These are phyloP conservation scores for Carassius gibelio DNA, from an alignment of 2,113 vertebrate genomes.

Conservation along the genomic window DNA sequence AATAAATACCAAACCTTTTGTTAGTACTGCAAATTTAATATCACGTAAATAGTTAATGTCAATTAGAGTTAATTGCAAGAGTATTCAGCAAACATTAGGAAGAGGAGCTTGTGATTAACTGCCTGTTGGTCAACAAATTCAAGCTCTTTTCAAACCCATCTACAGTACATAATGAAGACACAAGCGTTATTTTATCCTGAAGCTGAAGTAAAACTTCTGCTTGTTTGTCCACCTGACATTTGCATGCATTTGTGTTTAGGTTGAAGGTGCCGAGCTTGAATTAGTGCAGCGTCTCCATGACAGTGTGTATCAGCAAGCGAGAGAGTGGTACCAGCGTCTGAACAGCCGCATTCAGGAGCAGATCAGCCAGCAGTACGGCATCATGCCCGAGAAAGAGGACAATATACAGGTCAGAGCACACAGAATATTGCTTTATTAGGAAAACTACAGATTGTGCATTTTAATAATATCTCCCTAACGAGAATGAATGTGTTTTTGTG, in stretches of 20 bases:
- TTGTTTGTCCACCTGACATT: constrained; percentile 2
- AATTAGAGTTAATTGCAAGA: constrained; percentile 1
- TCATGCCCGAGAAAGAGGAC: constrained; percentile 81
- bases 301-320: constrained; percentile 82
- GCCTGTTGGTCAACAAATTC: constrained; percentile 5
- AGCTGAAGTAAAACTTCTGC: not conserved
- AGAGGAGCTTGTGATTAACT: not conserved
- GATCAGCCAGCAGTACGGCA: constrained; percentile 77
- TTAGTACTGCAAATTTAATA: constrained; percentile 1
- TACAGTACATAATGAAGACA: not conserved
- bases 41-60: constrained; percentile 2
- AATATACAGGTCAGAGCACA: constrained; percentile 82
- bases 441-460: not conserved
- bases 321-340: constrained; percentile 81
- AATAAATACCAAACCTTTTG: not conserved
- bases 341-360: constrained; percentile 75
- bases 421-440: constrained; percentile 3
- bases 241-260: constrained; percentile 65
- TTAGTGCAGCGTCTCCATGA: constrained; percentile 82
- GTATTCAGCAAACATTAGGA: constrained; percentile 9
- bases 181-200: not conserved
- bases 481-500: constrained; percentile 28
- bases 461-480: not conserved
- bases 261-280: constrained; percentile 79
- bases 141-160: not conserved